phyloP scores from a whole-genome alignment of 1,140 invertebrate species.

The Leptinotarsa undecemlineata region DNA sequence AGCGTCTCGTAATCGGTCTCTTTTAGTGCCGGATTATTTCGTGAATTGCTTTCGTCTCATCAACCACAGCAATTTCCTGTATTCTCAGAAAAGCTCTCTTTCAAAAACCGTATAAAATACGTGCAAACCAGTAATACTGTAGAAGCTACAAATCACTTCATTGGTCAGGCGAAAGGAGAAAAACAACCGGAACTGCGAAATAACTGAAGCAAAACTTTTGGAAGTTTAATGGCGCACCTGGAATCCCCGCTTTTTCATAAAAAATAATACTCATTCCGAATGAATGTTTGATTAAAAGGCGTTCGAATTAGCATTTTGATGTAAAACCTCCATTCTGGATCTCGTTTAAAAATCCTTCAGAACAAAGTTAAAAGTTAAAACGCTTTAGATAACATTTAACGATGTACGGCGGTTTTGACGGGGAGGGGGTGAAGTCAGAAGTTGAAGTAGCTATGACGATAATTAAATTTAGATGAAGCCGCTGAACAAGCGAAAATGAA shows the following conservation, averaged over 20 bases:
- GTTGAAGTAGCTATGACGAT: conserved; percentile 6
- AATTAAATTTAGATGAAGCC: conserved; percentile 10
- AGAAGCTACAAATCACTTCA: not conserved
- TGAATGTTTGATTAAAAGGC: conserved; percentile 16
- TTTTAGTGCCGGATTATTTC: too few relatives aligned
- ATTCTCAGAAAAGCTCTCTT: too few relatives aligned
- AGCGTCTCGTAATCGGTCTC: too few relatives aligned
- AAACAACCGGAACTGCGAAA: not conserved
- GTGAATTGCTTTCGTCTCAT: too few relatives aligned
- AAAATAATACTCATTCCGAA: not conserved
- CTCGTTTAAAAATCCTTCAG: conserved; percentile 1
- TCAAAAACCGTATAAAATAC: too few relatives aligned
- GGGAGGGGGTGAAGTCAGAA: not conserved
- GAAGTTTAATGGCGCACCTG: not conserved
- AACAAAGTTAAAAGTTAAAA: conserved; percentile 21
- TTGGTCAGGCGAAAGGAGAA: not conserved
- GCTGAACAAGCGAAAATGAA: conserved; percentile 19
- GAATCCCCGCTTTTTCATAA: not conserved
- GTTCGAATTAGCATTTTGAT: conserved; percentile 18
- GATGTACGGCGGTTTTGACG: not conserved
- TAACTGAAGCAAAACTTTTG: not conserved
- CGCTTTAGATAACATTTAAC: conserved; percentile 14
- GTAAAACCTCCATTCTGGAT: not conserved
- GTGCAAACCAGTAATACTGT: too few relatives aligned
- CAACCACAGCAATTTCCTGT: too few relatives aligned